These are phyloP conservation scores for Automeris io DNA, from an alignment of 2,888 invertebrate genomes.

Conservation along the genomic window DNA sequence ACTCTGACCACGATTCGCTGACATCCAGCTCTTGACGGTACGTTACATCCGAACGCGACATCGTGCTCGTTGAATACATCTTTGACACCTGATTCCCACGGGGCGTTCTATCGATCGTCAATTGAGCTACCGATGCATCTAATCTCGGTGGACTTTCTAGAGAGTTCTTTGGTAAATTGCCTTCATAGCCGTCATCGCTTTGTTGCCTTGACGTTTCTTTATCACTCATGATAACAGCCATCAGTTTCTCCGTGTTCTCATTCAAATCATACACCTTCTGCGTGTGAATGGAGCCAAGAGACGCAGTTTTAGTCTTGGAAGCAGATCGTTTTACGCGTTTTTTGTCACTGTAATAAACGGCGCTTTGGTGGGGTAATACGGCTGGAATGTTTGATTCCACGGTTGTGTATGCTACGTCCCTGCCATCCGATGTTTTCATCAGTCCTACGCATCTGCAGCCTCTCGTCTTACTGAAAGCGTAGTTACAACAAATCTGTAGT, in stretches of 20 bases:
- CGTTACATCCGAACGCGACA: slow-evolving; percentile 35
- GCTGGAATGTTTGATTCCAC: slow-evolving; percentile 42
- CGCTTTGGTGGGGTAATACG: slow-evolving; percentile 33
- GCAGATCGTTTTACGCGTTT: slow-evolving; percentile 18
- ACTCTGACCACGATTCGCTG: slow-evolving; percentile 36
- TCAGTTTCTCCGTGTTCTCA: slow-evolving; percentile 53
- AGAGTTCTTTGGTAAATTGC: slow-evolving; percentile 13
- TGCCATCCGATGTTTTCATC: slow-evolving; percentile 13
- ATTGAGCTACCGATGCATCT: slow-evolving; percentile 50
- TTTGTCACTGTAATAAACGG: slow-evolving; percentile 28
- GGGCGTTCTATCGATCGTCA: slow-evolving; percentile 33
- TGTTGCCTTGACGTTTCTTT: slow-evolving; percentile 19
- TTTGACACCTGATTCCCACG: slow-evolving; percentile 11
- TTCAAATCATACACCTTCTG: slow-evolving; percentile 59
- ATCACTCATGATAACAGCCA: slow-evolving; percentile 50
- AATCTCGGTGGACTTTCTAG: slow-evolving; percentile 50
- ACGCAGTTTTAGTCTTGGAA: slow-evolving; percentile 33
- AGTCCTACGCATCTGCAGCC: slow-evolving; percentile 34
- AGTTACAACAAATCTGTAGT: slow-evolving; percentile 49
- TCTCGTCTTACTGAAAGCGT: slow-evolving; percentile 34
- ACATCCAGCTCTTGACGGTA: slow-evolving; percentile 25
- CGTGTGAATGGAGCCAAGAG: slow-evolving; percentile 34
- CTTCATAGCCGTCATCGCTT: not conserved
- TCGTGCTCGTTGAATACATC: slow-evolving; percentile 41
- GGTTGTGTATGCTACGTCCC: slow-evolving; percentile 31